Base-by-base conservation (phyloP, 1,140 invertebrate species). In the Neodiprion virginianus region DNA sequence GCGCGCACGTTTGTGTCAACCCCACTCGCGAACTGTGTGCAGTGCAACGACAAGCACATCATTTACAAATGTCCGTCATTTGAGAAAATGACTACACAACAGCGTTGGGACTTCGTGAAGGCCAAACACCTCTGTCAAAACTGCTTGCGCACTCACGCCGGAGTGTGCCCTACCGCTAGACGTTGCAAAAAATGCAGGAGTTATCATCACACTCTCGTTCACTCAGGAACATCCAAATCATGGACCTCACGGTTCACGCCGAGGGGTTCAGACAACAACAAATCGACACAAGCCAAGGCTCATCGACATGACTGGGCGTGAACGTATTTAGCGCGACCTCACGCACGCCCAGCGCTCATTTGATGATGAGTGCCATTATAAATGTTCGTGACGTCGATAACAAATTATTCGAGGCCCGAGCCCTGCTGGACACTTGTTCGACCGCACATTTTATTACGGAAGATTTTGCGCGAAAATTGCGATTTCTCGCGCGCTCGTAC, bases 301-400 rank as follows among this genome's bases (percentile, higher is more conserved):
- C 48, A 74, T 72, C 48, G 69, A 12, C n/a, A 74, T 69, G 61
- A 61, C 67, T 65, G 48, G 67, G 50, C n/a, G 28, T 50, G 11
- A 61, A 7, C 66, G 69, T 23, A 71, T 66, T 8, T 47, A 74
- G 48, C 73, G 70, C 73, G 73, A 69, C 48, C 72, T 74, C 67
- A 73, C 68, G 68, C 74, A 68, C 12, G 17, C 70, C 9, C 53
- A 69, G 61, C 8, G 9, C 67, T 9, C 67, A 75, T 67, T 65
- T 78, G 49, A 76, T 78, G 75, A 40, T 76, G 73, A 78, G 75
- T 50, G 75, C 75, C 21, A n/a, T 49, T 14, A 72, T 78, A 50
- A 70, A 71, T n/a, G 61, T 75, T 47, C 53, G 67, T 66, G 48
- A 72, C 72, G 5, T 53, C 17, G 50, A 72, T 28, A 53, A 53